Base-by-base conservation (phyloP, 2,113 vertebrate genomes). In the Nothoprocta perdicaria region DNA sequence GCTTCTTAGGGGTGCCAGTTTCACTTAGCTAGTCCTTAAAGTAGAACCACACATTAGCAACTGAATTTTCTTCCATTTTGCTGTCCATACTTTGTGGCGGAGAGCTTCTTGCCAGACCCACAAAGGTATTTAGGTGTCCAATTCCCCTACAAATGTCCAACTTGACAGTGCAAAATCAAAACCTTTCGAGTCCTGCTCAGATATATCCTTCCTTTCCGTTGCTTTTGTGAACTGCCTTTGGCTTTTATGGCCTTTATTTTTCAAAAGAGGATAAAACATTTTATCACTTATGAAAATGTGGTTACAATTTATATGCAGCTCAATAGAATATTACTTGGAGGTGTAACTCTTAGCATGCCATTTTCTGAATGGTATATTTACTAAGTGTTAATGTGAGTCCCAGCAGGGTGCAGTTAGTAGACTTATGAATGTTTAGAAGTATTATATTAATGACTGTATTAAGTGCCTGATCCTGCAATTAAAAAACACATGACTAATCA, bases 201-300 rank as follows among this genome's bases (percentile, higher is more conserved):
- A 35, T 85, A 57, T 85, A 92, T 68, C 82, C 65, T 92, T 89
- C 75, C 43, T 95, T 90, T 80, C 65, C 82, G 90, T 88, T 93
- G 61, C 82, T 92, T 91, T 53, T 91, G 35, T 61, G 82, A 83
- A 75, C 46, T 78, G 77, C 73, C 68, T 92, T 94, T 94, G 73
- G 85, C 62, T 91, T 93, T 91, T 75, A 91, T 72, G 52, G 40
- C 89, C 82, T 94, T 91, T 95, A 92, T 93, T 96, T 93, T 93
- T 87, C 82, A 89, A 62, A 87, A 78, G 63, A 94, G 91, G 65
- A 94, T 93, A 94, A 96, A 95, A 77, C 89, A 92, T 96, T 96
- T 91, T 95, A 96, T 96, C 92, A 88, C 92, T 93, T 96, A 96
- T 85, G 94, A 95, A 96, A 95, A 96, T 96, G 91, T 95, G 95